Percentiles rank a stretch among this genome's conserved stretches.
phyloP scores from a whole-genome alignment of 2,797 vertebrate genomes.

The Dryobates pubescens region DNA sequence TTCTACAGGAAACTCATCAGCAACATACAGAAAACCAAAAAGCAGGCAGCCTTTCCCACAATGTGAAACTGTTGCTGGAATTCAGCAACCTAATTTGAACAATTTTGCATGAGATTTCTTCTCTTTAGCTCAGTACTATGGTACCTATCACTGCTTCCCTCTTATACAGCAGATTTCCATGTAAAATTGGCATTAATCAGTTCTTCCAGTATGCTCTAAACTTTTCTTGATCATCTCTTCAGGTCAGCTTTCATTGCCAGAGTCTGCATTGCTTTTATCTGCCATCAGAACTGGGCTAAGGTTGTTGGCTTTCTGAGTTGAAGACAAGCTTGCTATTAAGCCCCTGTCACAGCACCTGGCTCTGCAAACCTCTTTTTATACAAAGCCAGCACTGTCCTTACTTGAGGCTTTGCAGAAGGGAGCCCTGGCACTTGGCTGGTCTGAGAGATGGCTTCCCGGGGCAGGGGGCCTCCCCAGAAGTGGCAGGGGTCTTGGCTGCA shows the following conservation, averaged over 20 bases:
- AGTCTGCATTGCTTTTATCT: neutral
- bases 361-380: neutral
- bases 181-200: rapidly evolving
- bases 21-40: neutral
- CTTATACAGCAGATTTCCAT: neutral
- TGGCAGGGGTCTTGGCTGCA: neutral
- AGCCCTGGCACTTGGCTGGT: neutral
- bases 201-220: neutral
- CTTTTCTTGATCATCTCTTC: neutral
- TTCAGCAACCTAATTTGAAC: neutral
- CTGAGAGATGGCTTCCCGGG: neutral
- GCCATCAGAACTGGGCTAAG: neutral
- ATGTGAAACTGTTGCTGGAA: neutral
- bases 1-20: neutral
- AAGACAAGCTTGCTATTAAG: neutral
- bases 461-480: rapidly evolving
- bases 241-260: neutral
- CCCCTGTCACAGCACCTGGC: rapidly evolving
- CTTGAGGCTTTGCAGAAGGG: neutral
- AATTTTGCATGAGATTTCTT: neutral
- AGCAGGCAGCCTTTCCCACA: neutral
- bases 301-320: rapidly evolving
- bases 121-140: neutral
- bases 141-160: neutral
- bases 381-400: neutral